Conservation (phyloP, 2,797 vertebrate genomes). For the Enteromius paludinosus region DNA sequence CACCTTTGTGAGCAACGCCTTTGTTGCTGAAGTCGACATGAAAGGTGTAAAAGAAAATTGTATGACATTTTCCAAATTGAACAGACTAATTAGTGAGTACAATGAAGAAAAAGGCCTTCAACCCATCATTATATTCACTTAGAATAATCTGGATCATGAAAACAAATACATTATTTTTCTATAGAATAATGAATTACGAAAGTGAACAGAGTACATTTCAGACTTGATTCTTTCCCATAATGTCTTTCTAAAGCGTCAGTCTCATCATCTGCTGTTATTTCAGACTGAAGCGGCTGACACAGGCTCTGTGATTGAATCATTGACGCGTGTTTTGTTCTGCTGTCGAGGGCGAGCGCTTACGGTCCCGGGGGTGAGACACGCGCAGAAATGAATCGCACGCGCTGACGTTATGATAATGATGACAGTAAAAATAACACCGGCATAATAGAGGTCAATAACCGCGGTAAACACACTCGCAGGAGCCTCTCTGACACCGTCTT, state of each 20-base stretch:
- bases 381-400: conserved; percentile 14
- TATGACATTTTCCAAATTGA: background rate
- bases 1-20: background rate
- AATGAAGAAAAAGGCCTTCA: background rate
- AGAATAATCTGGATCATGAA: background rate
- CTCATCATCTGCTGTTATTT: background rate
- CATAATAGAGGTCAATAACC: conserved; percentile 42
- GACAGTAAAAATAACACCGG: conserved; percentile 38
- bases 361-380: background rate
- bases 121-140: background rate
- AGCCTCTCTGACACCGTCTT: conserved; percentile 6
- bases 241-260: background rate
- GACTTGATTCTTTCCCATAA: background rate
- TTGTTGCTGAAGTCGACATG: background rate
- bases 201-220: background rate
- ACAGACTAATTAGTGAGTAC: background rate
- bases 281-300: background rate
- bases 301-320: background rate
- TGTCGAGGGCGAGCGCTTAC: background rate
- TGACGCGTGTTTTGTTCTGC: conserved; percentile 1
- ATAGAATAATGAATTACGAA: background rate
- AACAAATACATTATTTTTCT: background rate
- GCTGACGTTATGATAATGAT: conserved; percentile 32
- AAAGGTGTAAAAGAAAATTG: background rate
- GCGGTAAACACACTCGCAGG: conserved; percentile 14